Base-by-base conservation (phyloP, 2,113 vertebrate genomes). In the Perca flavescens region DNA sequence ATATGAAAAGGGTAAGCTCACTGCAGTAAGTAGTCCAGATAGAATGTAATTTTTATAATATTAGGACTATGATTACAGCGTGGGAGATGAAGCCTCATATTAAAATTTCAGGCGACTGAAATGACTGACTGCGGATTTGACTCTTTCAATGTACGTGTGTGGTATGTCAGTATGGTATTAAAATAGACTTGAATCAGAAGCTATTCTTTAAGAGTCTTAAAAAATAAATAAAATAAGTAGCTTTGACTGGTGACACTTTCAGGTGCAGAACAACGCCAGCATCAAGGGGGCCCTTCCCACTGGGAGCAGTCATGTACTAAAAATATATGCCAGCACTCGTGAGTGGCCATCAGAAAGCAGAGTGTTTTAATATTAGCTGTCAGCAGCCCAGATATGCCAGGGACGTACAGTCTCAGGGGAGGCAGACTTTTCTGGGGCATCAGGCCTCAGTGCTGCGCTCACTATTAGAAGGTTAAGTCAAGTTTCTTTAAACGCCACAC, bases 391-490 rank as follows among this genome's bases (percentile, higher is more conserved):
- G 62, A 72, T 43, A 68, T 60, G 56, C 46, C 16, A 19, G 40
- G 14, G 71, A 79, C 46, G 46, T 31, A 17, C 5, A 5, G 22
- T 84, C 92, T 80, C 79, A 4, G 46, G 83, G 86, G 87, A 66
- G 19, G 71, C 2, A 2, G 75, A 28, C 64, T 82, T 84, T 88
- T 93, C 86, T 86, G 79, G 89, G 84, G 80, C 88, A 88, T 78
- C 49, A 22, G 64, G 76, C 40, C 16, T 69, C 74, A 31, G 72
- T 1, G 68, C 46, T 3, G 6, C 11, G 13, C 43, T 5, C 52
- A 75, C 64, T 43, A 79, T 88, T 68, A 86, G 63, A 62, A 76
- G 79, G 77, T 85, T 70, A 84, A 79, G 64, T 58, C 14, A 0
- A 31, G n/a, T 43, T 71, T 83, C 72, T 78, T 19, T 19, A 8